Percentiles rank a stretch among this genome's conserved stretches.
These are phyloP conservation scores for Triops cancriformis DNA, from an alignment of 1,140 invertebrate genomes.

Conservation along the genomic window DNA sequence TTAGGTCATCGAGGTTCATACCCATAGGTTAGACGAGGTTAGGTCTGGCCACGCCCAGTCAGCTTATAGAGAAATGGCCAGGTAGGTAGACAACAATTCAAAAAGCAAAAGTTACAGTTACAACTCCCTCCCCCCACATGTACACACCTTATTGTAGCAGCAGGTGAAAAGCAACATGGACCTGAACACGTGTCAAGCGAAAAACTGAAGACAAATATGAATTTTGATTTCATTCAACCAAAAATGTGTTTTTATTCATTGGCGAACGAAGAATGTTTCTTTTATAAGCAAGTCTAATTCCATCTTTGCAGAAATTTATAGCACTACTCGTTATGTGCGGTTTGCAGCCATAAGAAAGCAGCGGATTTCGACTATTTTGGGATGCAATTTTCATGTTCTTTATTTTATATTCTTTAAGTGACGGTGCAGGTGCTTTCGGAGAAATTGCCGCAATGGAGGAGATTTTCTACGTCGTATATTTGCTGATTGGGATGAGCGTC, in stretches of 20 bases:
- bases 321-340: too few species aligned
- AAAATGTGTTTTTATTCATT: background rate
- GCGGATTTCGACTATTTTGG: too few species aligned
- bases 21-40: conserved; percentile 8
- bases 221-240: background rate
- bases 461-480: too few species aligned
- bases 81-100: background rate
- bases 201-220: conserved; percentile 14
- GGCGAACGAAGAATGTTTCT: too few species aligned
- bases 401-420: too few species aligned
- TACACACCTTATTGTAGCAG: background rate
- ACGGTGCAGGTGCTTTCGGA: too few species aligned
- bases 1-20: background rate
- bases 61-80: conserved; percentile 9
- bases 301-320: too few species aligned
- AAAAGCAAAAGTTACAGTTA: background rate
- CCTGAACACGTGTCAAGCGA: conserved; percentile 12
- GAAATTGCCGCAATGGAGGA: too few species aligned
- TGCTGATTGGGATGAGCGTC: too few species aligned
- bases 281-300: too few species aligned
- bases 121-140: background rate
- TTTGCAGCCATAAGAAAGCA: too few species aligned
- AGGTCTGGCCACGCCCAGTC: conserved; percentile 11
- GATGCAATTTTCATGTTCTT: too few species aligned
- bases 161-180: conserved; percentile 5